Percentiles rank a stretch among this genome's conserved stretches.
Evolutionary conservation across 2,113 vertebrate genomes (phyloP).

Genomic region (Ciconia boyciana): DNA sequence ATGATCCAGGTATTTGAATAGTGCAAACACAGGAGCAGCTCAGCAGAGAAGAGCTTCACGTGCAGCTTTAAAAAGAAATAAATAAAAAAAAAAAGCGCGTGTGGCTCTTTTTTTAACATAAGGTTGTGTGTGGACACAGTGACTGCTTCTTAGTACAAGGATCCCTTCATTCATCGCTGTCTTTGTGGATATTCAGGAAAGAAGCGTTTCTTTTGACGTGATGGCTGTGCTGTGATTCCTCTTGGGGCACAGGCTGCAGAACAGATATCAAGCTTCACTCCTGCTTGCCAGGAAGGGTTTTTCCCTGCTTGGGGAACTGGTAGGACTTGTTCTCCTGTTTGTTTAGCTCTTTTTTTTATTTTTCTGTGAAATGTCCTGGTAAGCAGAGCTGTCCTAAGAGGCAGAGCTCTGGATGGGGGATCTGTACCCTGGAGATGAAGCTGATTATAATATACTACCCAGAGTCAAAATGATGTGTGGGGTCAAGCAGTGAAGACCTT

Average conservation of each 20-base stretch:
- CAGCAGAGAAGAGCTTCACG: not conserved
- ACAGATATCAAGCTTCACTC: not conserved
- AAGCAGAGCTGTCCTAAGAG: not conserved
- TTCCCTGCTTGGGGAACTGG: not conserved
- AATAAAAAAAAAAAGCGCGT: accelerated
- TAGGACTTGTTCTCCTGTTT: not conserved
- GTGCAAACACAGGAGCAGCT: not conserved
- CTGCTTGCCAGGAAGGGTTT: not conserved
- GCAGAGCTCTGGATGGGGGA: not conserved
- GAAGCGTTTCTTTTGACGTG: not conserved
- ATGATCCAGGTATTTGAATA: not conserved
- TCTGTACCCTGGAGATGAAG: not conserved
- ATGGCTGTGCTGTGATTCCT: not conserved
- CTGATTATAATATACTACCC: not conserved
- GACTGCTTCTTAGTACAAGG: not conserved
- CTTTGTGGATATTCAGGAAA: not conserved
- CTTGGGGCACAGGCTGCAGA: not conserved
- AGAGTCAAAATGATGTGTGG: not conserved
- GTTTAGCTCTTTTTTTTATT: not conserved
- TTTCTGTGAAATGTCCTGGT: not conserved
- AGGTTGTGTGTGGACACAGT: not conserved
- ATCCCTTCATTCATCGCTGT: not conserved
- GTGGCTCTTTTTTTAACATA: not conserved
- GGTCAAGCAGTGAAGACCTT: not conserved
- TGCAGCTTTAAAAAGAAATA: not conserved